Percentiles rank a stretch among this genome's conserved stretches.
phyloP scores from a whole-genome alignment of 1,140 invertebrate genomes.

The Pseudomyrmex concolor region DNA sequence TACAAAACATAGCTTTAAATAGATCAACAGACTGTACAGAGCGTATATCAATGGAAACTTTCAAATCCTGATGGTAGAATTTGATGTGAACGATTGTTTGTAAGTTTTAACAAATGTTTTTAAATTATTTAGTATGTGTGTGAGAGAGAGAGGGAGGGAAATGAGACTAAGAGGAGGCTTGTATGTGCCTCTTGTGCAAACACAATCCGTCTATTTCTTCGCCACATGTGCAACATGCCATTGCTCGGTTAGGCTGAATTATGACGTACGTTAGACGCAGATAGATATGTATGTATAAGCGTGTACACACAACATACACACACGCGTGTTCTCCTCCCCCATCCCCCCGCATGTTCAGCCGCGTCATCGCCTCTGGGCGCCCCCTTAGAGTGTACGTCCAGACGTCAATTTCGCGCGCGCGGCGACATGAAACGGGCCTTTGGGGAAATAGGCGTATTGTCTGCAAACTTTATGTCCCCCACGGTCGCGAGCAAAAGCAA shows the following conservation, averaged over 20 bases:
- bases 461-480: conserved; percentile 31
- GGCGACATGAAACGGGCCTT: conserved; percentile 46
- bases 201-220: conserved; percentile 36
- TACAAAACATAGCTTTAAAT: too few relatives aligned
- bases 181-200: background rate
- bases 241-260: conserved; percentile 45
- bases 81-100: too few relatives aligned
- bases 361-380: conserved; percentile 18
- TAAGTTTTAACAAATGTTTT: too few relatives aligned
- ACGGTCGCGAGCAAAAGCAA: background rate
- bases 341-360: background rate
- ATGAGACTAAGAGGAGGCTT: background rate
- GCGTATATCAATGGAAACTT: too few relatives aligned
- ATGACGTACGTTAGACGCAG: conserved; percentile 18
- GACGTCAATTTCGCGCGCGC: conserved; percentile 71
- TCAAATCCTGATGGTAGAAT: too few relatives aligned
- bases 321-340: too few relatives aligned
- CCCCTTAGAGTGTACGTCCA: conserved; percentile 47
- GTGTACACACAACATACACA: background rate
- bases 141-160: background rate
- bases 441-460: conserved; percentile 55
- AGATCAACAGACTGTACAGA: too few relatives aligned
- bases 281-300: conserved; percentile 32
- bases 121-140: background rate
- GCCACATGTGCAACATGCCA: conserved; percentile 27